Evolutionary conservation across 2,888 invertebrate genomes (phyloP).

Genomic region (Epistrophe grossulariae): DNA sequence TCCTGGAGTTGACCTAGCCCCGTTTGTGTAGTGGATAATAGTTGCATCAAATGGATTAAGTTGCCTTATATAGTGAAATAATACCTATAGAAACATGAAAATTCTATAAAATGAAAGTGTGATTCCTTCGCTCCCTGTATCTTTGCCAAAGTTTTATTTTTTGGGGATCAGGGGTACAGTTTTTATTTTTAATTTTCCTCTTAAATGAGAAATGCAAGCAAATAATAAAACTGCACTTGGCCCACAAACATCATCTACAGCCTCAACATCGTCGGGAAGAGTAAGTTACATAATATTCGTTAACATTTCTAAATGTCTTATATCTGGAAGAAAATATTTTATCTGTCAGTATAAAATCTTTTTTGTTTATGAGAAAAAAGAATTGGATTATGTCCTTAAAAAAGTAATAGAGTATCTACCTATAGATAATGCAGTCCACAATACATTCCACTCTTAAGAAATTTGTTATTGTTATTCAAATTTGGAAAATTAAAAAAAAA

Average conservation of each 20-base stretch:
- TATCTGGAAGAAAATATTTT: conserved; percentile 49
- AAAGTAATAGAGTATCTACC: conserved; percentile 61
- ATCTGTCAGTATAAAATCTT: conserved; percentile 40
- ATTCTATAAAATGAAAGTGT: conserved; percentile 59
- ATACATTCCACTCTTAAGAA: conserved; percentile 60
- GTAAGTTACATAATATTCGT: conserved; percentile 76
- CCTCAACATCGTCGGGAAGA: conserved; percentile 78
- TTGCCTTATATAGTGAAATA: conserved; percentile 27
- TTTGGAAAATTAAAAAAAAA: not conserved
- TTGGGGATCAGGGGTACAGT: conserved; percentile 43
- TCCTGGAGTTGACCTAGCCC: conserved; percentile 70
- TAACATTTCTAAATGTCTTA: conserved; percentile 56
- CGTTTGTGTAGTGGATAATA: conserved; percentile 52
- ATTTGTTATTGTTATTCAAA: conserved; percentile 59
- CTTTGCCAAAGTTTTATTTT: conserved; percentile 29
- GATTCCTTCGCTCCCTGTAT: conserved; percentile 47
- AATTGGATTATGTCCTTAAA: conserved; percentile 22
- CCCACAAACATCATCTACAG: conserved; percentile 78
- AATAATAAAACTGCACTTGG: conserved; percentile 77
- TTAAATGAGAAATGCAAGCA: conserved; percentile 78
- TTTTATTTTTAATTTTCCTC: conserved; percentile 62
- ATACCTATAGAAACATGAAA: conserved; percentile 35
- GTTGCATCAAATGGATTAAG: conserved; percentile 35
- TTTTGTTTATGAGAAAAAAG: conserved; percentile 33
- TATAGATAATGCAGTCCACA: conserved; percentile 69